These are phyloP conservation scores for Hyaena hyaena DNA, from an alignment of 2,113 vertebrate genomes.

Conservation along the genomic window DNA sequence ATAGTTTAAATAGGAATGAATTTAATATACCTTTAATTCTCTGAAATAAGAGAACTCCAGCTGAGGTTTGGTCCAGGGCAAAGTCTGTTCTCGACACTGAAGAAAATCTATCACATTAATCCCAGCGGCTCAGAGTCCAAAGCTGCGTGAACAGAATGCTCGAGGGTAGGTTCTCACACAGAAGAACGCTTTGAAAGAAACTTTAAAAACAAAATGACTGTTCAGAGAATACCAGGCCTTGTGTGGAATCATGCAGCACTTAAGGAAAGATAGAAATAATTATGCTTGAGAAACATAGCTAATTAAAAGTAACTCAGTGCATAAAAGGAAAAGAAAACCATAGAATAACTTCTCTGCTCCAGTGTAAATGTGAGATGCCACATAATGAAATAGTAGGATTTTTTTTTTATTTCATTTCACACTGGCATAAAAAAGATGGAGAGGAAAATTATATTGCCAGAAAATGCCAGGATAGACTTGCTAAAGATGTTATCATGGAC, in stretches of 20 bases:
- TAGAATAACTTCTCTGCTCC: neutral
- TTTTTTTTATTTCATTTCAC: constrained; percentile 54
- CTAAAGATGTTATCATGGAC: constrained; percentile 44
- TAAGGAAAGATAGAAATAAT: constrained; percentile 46
- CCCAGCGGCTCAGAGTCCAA: constrained; percentile 8
- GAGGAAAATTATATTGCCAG: constrained; percentile 59
- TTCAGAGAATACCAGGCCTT: constrained; percentile 53
- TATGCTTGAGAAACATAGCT: constrained; percentile 31
- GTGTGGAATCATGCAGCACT: neutral
- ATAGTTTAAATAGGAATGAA: constrained; percentile 52
- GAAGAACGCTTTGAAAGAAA: constrained; percentile 48
- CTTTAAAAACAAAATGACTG: constrained; percentile 43
- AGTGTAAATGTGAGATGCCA: neutral
- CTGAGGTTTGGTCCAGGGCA: constrained; percentile 53
- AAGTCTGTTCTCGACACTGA: neutral
- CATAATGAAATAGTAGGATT: constrained; percentile 41
- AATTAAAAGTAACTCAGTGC: constrained; percentile 40
- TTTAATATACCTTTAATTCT: constrained; percentile 62
- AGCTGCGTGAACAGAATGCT: neutral
- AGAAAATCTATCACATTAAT: neutral
- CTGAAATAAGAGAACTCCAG: constrained; percentile 66
- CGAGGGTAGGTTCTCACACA: neutral
- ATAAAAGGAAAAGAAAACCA: neutral
- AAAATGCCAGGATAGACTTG: constrained; percentile 60
- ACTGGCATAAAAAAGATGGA: constrained; percentile 40